Percentiles rank a stretch among this genome's conserved stretches.
These are phyloP conservation scores for Metopolophium dirhodum DNA, from an alignment of 1,140 invertebrate species.

Conservation along the genomic window DNA sequence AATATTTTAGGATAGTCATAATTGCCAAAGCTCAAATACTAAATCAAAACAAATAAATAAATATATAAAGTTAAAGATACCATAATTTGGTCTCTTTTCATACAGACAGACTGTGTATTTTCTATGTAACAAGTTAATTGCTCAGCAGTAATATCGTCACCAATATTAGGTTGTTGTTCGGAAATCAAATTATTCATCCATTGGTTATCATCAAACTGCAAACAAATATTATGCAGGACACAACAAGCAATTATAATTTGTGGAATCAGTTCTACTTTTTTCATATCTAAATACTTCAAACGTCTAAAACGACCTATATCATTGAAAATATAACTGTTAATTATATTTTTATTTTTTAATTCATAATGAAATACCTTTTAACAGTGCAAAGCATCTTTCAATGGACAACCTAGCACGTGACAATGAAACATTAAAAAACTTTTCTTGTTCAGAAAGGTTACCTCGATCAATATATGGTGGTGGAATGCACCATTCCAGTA, in stretches of 20 bases:
- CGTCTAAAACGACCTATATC: background rate
- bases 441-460: background rate
- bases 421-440: background rate
- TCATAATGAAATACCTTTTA: background rate
- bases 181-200: conserved; percentile 1
- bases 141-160: background rate
- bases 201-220: background rate
- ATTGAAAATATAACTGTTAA: background rate
- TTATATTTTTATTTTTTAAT: background rate
- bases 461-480: conserved; percentile 26
- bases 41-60: background rate
- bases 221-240: background rate
- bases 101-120: background rate
- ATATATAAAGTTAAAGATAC: background rate
- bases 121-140: background rate
- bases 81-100: conserved; percentile 18
- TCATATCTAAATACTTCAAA: conserved; percentile 7
- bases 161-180: background rate
- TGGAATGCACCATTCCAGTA: conserved; percentile 32
- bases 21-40: background rate
- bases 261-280: background rate
- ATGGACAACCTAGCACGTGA: background rate
- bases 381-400: background rate
- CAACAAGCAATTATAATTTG: background rate
- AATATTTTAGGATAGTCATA: background rate